Base-by-base conservation (phyloP, 2,113 vertebrate genomes). In the Grallaria varia region DNA sequence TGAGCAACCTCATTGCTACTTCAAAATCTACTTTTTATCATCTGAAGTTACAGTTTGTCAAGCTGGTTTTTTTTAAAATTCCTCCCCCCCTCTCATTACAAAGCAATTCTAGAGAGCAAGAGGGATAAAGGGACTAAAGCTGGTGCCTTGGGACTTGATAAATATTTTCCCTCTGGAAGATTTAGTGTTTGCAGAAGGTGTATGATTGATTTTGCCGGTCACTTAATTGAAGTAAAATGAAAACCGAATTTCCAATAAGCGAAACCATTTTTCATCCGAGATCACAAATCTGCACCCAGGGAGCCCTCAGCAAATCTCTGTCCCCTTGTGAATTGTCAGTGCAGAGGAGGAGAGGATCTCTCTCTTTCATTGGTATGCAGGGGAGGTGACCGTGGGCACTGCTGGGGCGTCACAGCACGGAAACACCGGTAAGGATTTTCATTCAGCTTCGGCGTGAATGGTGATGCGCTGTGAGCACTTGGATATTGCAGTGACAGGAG, bases 211-310 rank as follows among this genome's bases (percentile, higher is more conserved):
- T 98, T 96, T 15, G 3, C 90, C 13, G 89, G 97, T 97, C 97
- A 92, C 96, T 98, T 98, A 98, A 98, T 97, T 98, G 98, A 98
- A 97, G 97, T 49, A 97, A 97, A 98, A 98, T 97, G 97, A 97
- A 98, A 97, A 98, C 96, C 47, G 96, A 97, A 96, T 98, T 97
- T 98, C 96, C 96, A 97, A 97, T 98, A 98, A 98, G 93, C 93
- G n/a, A 91, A 96, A 92, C 93, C 97, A 97, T 98, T 97, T 97
- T 68, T 98, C 97, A 97, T 84, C 83, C 4, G 2, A 89, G 95
- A 88, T 96, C 87, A 79, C 76, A 74, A 91, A 84, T 78, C 95
- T 33, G 33, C 89, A 84, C 50, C 95, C 93, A 47, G 93, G 83
- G 86, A 97, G 87, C 93, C 95, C 96, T 94, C 90, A 84, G 96